Evolutionary conservation across 2,888 invertebrate genomes (phyloP).

Genomic region (Cistogaster globosa): DNA sequence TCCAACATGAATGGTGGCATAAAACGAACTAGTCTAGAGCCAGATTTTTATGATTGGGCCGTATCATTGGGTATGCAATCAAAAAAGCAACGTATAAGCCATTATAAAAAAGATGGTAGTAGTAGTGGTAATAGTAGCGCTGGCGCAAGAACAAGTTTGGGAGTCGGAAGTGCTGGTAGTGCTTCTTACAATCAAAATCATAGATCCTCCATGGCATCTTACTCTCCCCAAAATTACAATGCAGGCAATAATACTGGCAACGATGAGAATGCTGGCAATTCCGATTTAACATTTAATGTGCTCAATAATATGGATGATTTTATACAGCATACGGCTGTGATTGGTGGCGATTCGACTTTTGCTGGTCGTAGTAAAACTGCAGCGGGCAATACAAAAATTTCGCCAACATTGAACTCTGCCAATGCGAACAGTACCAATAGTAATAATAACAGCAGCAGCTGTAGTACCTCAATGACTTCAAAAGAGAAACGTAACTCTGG

Average conservation of each 20-base stretch:
- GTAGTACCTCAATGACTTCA: constrained; percentile 26
- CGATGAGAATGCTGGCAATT: constrained; percentile 76
- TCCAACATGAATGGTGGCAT: constrained; percentile 79
- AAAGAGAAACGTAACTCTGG: constrained; percentile 77
- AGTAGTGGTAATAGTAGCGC: constrained; percentile 49
- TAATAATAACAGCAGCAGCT: constrained; percentile 32
- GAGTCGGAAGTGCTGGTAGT: constrained; percentile 34
- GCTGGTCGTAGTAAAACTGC: constrained; percentile 61
- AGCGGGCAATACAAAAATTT: constrained; percentile 50
- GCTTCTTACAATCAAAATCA: constrained; percentile 55
- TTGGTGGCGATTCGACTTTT: constrained; percentile 56
- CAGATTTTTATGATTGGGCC: constrained; percentile 84
- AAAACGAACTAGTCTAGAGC: constrained; percentile 85
- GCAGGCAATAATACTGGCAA: constrained; percentile 70
- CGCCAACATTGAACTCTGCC: constrained; percentile 34
- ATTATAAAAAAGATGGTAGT: constrained; percentile 86
- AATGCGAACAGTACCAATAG: constrained; percentile 22
- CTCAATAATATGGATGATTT: constrained; percentile 80
- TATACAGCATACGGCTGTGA: constrained; percentile 74
- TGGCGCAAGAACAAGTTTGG: constrained; percentile 59
- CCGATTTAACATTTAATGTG: constrained; percentile 81
- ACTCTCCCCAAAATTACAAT: constrained; percentile 76
- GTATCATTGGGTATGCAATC: constrained; percentile 81
- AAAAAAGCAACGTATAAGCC: constrained; percentile 94
- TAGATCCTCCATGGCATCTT: constrained; percentile 68